Base-by-base conservation (phyloP, 2,888 invertebrate species). In the Laothoe populi region DNA sequence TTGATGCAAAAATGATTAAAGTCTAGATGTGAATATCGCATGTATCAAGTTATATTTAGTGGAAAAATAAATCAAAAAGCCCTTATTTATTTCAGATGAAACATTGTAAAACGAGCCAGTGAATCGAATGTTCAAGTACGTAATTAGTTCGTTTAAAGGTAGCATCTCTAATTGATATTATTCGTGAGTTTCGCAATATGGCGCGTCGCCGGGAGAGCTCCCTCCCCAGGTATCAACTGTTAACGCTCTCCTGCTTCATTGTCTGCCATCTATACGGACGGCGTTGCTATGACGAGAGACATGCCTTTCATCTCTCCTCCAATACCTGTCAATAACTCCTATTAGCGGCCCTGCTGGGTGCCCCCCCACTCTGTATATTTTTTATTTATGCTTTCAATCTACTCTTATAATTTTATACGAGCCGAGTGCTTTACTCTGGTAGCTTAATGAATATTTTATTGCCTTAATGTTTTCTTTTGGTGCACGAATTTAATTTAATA, bases 211-310 rank as follows among this genome's bases (percentile, higher is more conserved):
- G 31, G 4, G 0, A 0, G 31, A 8, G 31, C 7, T 1, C 49
- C 4, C 31, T 19, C 31, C 16, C 31, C 24, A 46, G 11, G 49
- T 53, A 19, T 26, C 49, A 4, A n/a, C 48, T 26, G 48, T 49
- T 24, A 49, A 57, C 57, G 42, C 61, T 58, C 58, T 11, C 62
- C 49, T 26, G 40, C 7, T 24, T n/a, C 44, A 21, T 57, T 61
- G 31, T 61, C 26, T 57, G 23, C 48, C 35, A 21, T 57, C 26
- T 61, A 23, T 44, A 24, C 26, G 19, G n/a, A 19, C n/a, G 26
- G 73, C 72, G 79, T 84, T 81, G 76, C 81, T 72, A 80, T 86
- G 82, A 80, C 78, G 81, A 82, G 81, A 82, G 79, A 82, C 78
- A 66, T 65, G 70, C 67, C 53, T 53, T 53, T 53, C 53, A 53